Evolutionary conservation across 2,113 vertebrate species (phyloP), one percentile per base, ranked within the genome.

Genomic region (Xerus inauris): DNA sequence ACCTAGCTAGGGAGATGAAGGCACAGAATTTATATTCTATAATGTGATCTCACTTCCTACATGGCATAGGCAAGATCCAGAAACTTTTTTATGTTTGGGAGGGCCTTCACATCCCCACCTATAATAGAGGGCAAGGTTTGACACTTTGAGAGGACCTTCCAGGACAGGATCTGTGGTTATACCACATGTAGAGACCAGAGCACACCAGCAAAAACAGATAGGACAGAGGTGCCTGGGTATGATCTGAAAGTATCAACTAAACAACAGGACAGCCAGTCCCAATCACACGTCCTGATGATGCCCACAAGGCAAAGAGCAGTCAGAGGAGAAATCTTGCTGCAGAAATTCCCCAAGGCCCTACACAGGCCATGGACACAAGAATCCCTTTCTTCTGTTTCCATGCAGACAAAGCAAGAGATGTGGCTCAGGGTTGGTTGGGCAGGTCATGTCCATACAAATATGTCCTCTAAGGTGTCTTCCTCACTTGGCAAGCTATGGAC

Each of bases 101-200:
- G n/a, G 14, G 22, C 0, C 38, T 13, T 17, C 87, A 51, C 40
- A 57, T 1, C 6, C 2, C 7, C n/a, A n/a, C 22, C 8, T 20
- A 6, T 57, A 77, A 40, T 38, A 65, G 71, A 88, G 9, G 40
- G 3, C 2, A 82, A 35, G 24, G 38, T 42, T 11, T 19, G 75
- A 72, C 42, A 51, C 22, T 72, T 40, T 24, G 14, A 71, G 35
- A 59, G 5, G 49, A 69, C 24, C 65, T 47, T 90, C 17, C 40
- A 73, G 38, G 75, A 92, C 30, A 79, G 51, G 30, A 5, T 19
- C 59, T 82, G 71, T 62, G 59, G 73, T 80, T 84, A 42, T 1
- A 11, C n/a, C 14, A n/a, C 14, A 38, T 45, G 38, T 54, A 89
- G 47, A 86, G 45, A 93, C 16, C 42, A 85, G 45, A 64, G 57